phyloP scores from a whole-genome alignment of 1,140 invertebrate genomes.

The Tetramorium parvispinum region DNA sequence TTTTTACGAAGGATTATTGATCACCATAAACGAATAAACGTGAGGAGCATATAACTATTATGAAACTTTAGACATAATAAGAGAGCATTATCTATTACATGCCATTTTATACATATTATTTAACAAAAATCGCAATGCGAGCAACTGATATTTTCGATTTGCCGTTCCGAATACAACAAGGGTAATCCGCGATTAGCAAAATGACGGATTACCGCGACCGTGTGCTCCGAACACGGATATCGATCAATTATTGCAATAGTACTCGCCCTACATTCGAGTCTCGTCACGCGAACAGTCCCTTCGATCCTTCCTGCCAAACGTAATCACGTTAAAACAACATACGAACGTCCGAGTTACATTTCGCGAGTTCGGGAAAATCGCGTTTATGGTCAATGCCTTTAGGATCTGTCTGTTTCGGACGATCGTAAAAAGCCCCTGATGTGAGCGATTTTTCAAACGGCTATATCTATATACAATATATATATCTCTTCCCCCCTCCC shows the following conservation, averaged over 20 bases:
- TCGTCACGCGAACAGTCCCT: slow-evolving; percentile 59
- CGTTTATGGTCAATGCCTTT: background rate
- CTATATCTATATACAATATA: too few relatives aligned
- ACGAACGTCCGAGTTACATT: background rate
- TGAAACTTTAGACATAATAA: background rate
- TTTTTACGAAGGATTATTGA: slow-evolving; percentile 10
- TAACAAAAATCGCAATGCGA: background rate
- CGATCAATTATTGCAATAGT: slow-evolving; percentile 73
- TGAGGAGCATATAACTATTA: background rate
- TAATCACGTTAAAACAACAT: slow-evolving; percentile 62
- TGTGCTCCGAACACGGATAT: slow-evolving; percentile 62
- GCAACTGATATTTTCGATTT: slow-evolving; percentile 20
- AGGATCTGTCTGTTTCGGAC: background rate
- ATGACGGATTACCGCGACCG: slow-evolving; percentile 46
- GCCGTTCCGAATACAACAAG: background rate
- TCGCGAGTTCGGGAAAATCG: slow-evolving; percentile 2
- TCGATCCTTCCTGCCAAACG: slow-evolving; percentile 38
- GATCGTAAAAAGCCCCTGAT: slow-evolving; percentile 3
- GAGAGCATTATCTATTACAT: background rate
- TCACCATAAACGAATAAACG: background rate
- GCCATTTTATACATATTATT: background rate
- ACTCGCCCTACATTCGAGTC: slow-evolving; percentile 6
- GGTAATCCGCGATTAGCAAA: slow-evolving; percentile 68
- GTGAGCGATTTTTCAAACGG: slow-evolving; percentile 15
- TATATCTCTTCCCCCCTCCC: background rate